Percentiles rank a stretch among this genome's conserved stretches.
These are phyloP conservation scores for Laterallus jamaicensis DNA, from an alignment of 2,113 vertebrate genomes.

Conservation along the genomic window DNA sequence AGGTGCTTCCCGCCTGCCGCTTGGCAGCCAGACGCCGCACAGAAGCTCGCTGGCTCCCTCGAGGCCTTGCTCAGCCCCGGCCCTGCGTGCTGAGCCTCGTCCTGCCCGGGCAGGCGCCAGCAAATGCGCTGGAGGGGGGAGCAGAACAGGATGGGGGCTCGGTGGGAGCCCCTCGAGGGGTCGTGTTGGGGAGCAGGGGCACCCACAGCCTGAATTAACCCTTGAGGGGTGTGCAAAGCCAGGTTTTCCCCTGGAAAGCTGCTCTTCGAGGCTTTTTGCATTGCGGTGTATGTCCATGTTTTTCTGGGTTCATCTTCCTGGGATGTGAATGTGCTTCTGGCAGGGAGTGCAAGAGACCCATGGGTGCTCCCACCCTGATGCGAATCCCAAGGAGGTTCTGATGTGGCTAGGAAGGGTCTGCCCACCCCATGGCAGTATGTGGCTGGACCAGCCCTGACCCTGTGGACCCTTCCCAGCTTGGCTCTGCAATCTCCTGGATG, in stretches of 20 bases:
- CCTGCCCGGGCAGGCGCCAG: neutral
- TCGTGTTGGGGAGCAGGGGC: neutral
- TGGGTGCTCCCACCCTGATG: accelerated
- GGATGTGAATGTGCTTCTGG: neutral
- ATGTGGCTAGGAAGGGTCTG: neutral
- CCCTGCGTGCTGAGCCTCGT: neutral
- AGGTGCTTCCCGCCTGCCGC: constrained; percentile 35
- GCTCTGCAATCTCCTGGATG: neutral
- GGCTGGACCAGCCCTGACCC: neutral
- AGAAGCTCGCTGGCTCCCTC: constrained; percentile 23
- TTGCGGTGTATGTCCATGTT: accelerated
- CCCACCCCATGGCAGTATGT: neutral
- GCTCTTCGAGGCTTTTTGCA: no score
- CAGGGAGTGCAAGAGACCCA: accelerated
- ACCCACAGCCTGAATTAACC: neutral
- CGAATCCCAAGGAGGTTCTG: neutral
- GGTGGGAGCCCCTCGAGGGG: neutral
- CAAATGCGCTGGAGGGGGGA: accelerated
- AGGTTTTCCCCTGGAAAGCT: neutral
- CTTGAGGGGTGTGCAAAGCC: neutral
- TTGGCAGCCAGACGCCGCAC: constrained; percentile 28
- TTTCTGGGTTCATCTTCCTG: neutral
- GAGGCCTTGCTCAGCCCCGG: neutral
- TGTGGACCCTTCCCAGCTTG: neutral
- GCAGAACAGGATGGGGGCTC: neutral